Base-by-base conservation (phyloP, 53 echinoderm and acorn worm species). In the Mesocentrotus franciscanus region DNA sequence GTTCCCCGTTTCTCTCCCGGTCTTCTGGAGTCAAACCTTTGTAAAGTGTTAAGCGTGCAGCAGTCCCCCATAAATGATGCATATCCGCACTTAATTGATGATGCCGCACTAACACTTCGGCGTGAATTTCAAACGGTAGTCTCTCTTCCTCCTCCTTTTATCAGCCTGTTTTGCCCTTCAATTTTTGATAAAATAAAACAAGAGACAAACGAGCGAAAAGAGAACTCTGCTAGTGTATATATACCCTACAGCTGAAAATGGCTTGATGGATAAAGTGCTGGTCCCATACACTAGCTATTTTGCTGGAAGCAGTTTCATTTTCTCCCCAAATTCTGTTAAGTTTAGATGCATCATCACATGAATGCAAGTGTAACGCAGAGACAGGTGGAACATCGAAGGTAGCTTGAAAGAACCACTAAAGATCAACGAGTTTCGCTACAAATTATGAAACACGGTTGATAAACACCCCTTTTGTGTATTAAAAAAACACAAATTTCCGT, bases 41-140 rank as follows among this genome's bases (percentile, higher is more conserved):
- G 60, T 94, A 61, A 64, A 87, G 95, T 85, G 95, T 85, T 94
- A 94, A 87, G 95, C 95, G 87, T 85, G 57, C 95, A 68, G 95
- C 81, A 94, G 87, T 94, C 87, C 12, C 85, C 66, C 56, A 85
- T 94, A 85, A 94, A 94, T 94, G 95, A 94, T 94, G 95, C 95
- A 94, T 94, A 85, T 85, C 95, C 95, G 87, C 26, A 24, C 85
- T 85, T 94, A 94, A 94, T 94, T 94, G 95, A 94, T 94, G 95
- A 94, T 85, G 87, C 95, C 87, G 87, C 95, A 33, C 70, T 85
- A 15, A 64, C 95, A 66, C 95, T 33, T 66, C 70, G 87, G 95
- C 85, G 87, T 85, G 95, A 94, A 94, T 94, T 62, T 94, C 79
- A 94, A 94, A 81, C 79, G 94, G 16, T 60, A 59, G 57, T 64